Conservation (phyloP, 2,888 invertebrate species). For the Nephrotoma appendiculata region DNA sequence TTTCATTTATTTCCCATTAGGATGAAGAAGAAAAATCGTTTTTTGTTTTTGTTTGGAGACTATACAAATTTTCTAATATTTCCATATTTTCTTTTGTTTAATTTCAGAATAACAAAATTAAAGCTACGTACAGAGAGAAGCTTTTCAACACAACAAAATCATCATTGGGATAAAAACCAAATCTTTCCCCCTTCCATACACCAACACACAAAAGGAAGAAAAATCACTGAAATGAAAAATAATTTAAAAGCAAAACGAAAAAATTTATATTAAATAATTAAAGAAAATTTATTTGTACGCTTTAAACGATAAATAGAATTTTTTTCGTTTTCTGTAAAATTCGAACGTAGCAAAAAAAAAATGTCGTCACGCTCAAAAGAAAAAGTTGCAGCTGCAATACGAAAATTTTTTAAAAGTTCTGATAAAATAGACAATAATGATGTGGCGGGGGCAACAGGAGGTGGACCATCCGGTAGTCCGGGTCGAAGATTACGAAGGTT, state of each 20-base stretch:
- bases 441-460: slow-evolving; percentile 24
- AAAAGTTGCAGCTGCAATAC: slow-evolving; percentile 65
- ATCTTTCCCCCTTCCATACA: neutral
- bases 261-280: neutral
- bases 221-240: neutral
- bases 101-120: neutral
- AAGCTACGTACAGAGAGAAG: neutral
- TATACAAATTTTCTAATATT: neutral
- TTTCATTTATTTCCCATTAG: neutral
- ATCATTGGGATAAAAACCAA: neutral
- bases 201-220: slow-evolving; percentile 3
- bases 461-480: slow-evolving; percentile 44
- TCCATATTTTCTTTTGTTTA: neutral
- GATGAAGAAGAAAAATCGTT: neutral
- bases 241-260: neutral
- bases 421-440: slow-evolving; percentile 53
- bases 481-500: slow-evolving; percentile 33
- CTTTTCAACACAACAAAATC: neutral
- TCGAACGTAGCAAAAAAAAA: slow-evolving; percentile 20
- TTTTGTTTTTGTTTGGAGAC: neutral
- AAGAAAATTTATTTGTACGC: neutral
- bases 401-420: slow-evolving; percentile 59
- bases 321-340: neutral
- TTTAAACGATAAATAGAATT: neutral
- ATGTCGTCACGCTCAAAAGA: slow-evolving; percentile 71